Evolutionary conservation across 30 jellyfish, hydroid and myxozoan species (phyloP).

Genomic region (Hydractinia symbiolongicarpus): DNA sequence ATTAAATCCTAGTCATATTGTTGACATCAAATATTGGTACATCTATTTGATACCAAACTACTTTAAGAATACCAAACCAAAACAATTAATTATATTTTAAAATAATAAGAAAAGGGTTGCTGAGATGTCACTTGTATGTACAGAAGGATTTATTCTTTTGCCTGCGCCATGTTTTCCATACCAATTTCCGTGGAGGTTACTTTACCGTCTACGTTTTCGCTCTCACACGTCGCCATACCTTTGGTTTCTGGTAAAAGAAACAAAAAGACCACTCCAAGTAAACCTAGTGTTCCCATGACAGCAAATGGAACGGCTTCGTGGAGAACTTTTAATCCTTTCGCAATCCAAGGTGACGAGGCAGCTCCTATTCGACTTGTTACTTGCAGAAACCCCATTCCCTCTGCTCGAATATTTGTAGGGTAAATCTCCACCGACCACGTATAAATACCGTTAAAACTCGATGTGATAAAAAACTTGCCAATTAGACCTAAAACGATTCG

Average conservation of each 20-base stretch:
- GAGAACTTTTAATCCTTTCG: slow-evolving; percentile 47
- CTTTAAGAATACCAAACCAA: no score
- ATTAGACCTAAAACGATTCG: slow-evolving; percentile 55
- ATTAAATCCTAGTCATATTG: no score
- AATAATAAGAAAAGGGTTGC: slow-evolving; percentile 19
- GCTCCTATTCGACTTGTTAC: slow-evolving; percentile 80
- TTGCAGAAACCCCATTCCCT: slow-evolving; percentile 87
- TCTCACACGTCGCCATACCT: slow-evolving; percentile 47
- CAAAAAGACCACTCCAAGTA: slow-evolving; percentile 39
- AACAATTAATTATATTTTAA: no score
- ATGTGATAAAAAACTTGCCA: slow-evolving; percentile 49
- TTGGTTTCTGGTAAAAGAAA: slow-evolving; percentile 77
- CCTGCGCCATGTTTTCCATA: slow-evolving; percentile 47
- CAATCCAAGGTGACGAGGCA: slow-evolving; percentile 90
- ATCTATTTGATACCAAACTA: no score
- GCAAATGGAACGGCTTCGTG: slow-evolving; percentile 61
- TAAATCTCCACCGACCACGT: slow-evolving; percentile 73
- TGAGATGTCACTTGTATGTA: slow-evolving; percentile 45
- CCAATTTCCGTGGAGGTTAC: slow-evolving; percentile 14
- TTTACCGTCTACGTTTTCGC: slow-evolving; percentile 7
- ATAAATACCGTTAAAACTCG: slow-evolving; percentile 43
- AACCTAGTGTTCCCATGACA: slow-evolving; percentile 60
- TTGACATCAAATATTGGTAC: no score
- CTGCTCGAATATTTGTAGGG: slow-evolving; percentile 75
- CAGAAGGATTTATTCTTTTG: slow-evolving; percentile 50